These are phyloP conservation scores for Pelusios castaneus DNA, from an alignment of 2,113 vertebrate species.

Conservation along the genomic window DNA sequence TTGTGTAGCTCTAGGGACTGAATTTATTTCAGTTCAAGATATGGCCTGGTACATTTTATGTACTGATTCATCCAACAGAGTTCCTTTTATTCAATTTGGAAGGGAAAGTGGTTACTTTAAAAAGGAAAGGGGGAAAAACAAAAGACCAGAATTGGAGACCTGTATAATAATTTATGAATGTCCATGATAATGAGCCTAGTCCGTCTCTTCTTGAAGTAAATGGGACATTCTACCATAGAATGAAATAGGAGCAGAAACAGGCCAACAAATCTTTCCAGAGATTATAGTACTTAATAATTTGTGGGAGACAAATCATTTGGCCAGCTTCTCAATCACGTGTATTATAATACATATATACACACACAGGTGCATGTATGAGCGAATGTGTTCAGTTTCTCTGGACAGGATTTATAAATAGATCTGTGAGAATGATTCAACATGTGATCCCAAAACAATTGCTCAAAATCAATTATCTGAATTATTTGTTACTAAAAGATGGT, in stretches of 20 bases:
- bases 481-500: background rate
- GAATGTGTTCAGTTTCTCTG: background rate
- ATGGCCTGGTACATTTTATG: background rate
- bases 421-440: background rate
- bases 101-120: background rate
- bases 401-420: background rate
- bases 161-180: background rate
- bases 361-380: background rate
- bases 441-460: background rate
- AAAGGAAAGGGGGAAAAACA: background rate
- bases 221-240: background rate
- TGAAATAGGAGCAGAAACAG: background rate
- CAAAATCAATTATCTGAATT: background rate
- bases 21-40: background rate
- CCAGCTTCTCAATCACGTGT: background rate
- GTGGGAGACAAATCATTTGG: background rate
- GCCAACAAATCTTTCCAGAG: background rate
- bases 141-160: background rate
- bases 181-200: background rate
- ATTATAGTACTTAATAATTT: background rate
- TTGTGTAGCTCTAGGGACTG: background rate
- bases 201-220: background rate
- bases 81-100: background rate
- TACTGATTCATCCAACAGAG: background rate
- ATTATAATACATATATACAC: fast-evolving